These are phyloP conservation scores for Dusona sp. DNA, from an alignment of 2,888 invertebrate species.

Conservation along the genomic window DNA sequence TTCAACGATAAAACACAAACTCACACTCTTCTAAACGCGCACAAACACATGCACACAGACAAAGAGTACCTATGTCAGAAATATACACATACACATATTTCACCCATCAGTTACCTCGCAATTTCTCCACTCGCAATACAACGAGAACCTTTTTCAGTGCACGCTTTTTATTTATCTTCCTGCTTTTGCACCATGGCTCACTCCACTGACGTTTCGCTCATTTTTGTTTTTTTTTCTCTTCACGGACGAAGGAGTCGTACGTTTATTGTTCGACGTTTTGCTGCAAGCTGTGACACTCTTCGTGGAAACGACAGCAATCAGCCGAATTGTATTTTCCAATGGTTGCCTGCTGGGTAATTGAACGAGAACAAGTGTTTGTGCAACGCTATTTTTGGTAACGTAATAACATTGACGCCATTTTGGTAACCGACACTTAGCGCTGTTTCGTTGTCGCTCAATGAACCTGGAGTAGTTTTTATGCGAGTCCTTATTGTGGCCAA, in stretches of 20 bases:
- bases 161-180: constrained; percentile 43
- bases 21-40: neutral
- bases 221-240: neutral
- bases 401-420: neutral
- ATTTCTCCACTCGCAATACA: constrained; percentile 33
- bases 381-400: too few species aligned
- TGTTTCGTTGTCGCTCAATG: neutral
- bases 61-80: neutral
- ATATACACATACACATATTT: neutral
- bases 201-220: constrained; percentile 2
- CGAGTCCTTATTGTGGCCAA: neutral
- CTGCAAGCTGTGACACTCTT: constrained; percentile 32
- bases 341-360: neutral
- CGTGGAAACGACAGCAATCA: constrained; percentile 34
- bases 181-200: constrained; percentile 22
- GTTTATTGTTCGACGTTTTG: constrained; percentile 29
- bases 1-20: constrained; percentile 45
- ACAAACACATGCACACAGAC: constrained; percentile 3
- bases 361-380: neutral
- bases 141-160: neutral
- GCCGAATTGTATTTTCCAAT: constrained; percentile 1
- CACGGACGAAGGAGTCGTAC: neutral
- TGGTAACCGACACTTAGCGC: neutral
- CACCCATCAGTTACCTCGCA: constrained; percentile 30
- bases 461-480: neutral